These are phyloP conservation scores for Stenurella melanura DNA, from an alignment of 2,888 invertebrate genomes.

Conservation along the genomic window DNA sequence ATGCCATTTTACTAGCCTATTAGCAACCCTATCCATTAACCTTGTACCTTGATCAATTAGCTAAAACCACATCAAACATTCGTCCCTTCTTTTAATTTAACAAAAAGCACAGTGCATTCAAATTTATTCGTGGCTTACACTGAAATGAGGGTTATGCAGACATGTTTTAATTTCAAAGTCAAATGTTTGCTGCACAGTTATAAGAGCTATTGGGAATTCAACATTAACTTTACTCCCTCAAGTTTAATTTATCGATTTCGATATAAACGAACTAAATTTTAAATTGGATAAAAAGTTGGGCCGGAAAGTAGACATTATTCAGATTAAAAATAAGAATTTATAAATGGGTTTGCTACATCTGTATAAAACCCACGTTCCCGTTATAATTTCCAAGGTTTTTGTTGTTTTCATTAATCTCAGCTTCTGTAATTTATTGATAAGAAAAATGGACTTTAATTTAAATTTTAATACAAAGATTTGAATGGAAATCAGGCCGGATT, in stretches of 20 bases:
- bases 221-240: slow-evolving; percentile 19
- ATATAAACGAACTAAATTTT: slow-evolving; percentile 18
- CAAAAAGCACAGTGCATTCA: slow-evolving; percentile 19
- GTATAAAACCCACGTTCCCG: slow-evolving; percentile 13
- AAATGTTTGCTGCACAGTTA: slow-evolving; percentile 25
- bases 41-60: background rate
- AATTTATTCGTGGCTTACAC: slow-evolving; percentile 15
- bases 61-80: background rate
- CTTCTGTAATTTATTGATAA: slow-evolving; percentile 18
- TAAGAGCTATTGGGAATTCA: slow-evolving; percentile 8
- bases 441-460: slow-evolving; percentile 30
- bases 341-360: slow-evolving; percentile 27
- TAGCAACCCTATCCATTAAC: background rate
- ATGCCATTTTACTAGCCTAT: too few relatives aligned
- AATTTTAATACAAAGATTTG: slow-evolving; percentile 25
- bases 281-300: slow-evolving; percentile 19
- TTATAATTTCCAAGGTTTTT: slow-evolving; percentile 8
- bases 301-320: slow-evolving; percentile 15
- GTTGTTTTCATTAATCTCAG: slow-evolving; percentile 6
- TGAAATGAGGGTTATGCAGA: slow-evolving; percentile 14
- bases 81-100: background rate
- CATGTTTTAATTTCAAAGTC: slow-evolving; percentile 39
- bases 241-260: slow-evolving; percentile 26
- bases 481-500: slow-evolving; percentile 12
- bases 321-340: slow-evolving; percentile 29